Evolutionary conservation across 2,113 vertebrate genomes (phyloP), one percentile per base, ranked within the genome.

Genomic region (Burhinus oedicnemus): DNA sequence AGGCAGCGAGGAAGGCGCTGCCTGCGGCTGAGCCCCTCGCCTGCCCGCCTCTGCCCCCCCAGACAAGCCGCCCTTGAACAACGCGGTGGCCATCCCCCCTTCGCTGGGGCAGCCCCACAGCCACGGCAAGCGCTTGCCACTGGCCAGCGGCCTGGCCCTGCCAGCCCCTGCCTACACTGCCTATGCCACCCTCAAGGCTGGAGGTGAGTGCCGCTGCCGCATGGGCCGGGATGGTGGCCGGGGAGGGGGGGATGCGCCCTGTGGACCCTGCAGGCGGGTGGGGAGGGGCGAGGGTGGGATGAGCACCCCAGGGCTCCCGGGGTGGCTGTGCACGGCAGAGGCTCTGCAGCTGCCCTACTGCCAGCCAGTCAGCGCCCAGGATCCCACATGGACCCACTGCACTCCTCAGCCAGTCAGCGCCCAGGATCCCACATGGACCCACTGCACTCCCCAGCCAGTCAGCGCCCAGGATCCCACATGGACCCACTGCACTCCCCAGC

Each of bases 21-120:
- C 64, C 57, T 8, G 1, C 0, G 3, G 58, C 90, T 94, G 58
- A 95, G 83, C 38, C 49, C 49, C 49, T 21, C 21, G 47, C 47
- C 47, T 21, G 21, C 21, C 49, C 11, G 22, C 49, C n/a, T 93
- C 74, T 86, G 32, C 29, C 19, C 49, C 23, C 83, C 40, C 87
- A 98, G 98, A 98, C 83, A 98, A 98, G 62, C 96, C 96, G 6
- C 98, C 95, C 72, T 83, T 98, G 95, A 98, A 97, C 95, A 98
- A 96, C 4, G 44, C 89, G 0, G 74, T 97, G n/a, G 47, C 95
- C 77, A 95, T 95, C 5, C 27, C 76, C 29, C 75, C 97, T 18
- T 49, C 95, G 1, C 88, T 97, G 8, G 97, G 97, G 8, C 82
- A 93, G 27, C 51, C 96, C 5, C 96, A 97, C 19, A 19, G 89